phyloP scores from a whole-genome alignment of 2,797 vertebrate species.

The Enteromius anoplus region DNA sequence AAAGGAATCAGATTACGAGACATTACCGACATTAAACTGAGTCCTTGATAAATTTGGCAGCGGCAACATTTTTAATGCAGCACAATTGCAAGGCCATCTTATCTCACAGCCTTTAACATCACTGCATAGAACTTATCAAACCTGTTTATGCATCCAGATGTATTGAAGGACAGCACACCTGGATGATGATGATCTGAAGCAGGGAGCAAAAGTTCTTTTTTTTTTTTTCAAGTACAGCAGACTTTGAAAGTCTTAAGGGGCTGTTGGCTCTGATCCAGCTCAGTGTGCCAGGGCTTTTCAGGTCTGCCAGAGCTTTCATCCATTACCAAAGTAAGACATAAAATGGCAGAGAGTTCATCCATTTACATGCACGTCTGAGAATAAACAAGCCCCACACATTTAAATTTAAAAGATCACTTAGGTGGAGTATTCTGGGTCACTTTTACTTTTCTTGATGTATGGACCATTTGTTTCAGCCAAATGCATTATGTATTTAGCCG shows the following conservation, averaged over 20 bases:
- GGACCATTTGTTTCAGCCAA: constrained; percentile 4
- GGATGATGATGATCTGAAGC: background rate
- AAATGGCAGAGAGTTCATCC: constrained; percentile 16
- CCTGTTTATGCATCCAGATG: background rate
- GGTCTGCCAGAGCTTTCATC: constrained; percentile 14
- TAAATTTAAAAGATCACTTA: constrained; percentile 32
- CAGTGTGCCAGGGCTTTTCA: background rate
- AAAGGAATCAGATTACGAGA: background rate
- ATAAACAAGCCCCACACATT: constrained; percentile 36
- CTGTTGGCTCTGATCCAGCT: constrained; percentile 1
- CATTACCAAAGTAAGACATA: constrained; percentile 7
- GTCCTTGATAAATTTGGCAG: background rate
- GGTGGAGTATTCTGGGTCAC: background rate
- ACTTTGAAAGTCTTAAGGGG: background rate
- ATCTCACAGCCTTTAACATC: background rate
- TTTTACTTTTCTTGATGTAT: constrained; percentile 28
- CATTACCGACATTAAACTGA: background rate
- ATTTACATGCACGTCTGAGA: constrained; percentile 23
- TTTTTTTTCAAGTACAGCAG: background rate
- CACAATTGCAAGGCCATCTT: background rate
- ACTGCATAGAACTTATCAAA: background rate
- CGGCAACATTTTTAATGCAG: background rate
- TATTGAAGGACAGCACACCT: background rate
- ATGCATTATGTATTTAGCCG: constrained; percentile 16
- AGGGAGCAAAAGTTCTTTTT: background rate